Percentiles rank a stretch among this genome's conserved stretches.
Conservation (phyloP, 1,140 invertebrate species). For the Theocolax elegans region DNA sequence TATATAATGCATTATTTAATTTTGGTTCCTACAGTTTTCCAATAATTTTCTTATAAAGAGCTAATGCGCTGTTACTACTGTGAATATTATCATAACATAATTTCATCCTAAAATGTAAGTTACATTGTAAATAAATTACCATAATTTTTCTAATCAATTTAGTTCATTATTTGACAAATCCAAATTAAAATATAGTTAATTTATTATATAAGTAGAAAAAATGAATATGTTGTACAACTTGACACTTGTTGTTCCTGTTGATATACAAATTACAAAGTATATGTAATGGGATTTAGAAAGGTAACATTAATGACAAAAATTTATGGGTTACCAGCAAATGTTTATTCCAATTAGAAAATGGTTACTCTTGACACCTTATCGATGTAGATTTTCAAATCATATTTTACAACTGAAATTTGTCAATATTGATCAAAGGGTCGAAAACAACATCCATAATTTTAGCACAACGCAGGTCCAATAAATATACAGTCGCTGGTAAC, state of each 20-base stretch:
- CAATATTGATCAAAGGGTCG: background rate
- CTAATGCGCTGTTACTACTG: slow-evolving; percentile 32
- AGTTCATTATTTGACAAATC: background rate
- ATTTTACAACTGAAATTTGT: slow-evolving; percentile 4
- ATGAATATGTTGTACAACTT: no score
- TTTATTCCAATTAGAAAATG: slow-evolving; percentile 51
- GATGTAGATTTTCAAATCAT: slow-evolving; percentile 3
- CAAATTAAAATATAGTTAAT: background rate
- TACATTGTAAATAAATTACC: slow-evolving; percentile 45
- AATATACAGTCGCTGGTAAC: slow-evolving; percentile 35
- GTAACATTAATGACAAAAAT: slow-evolving; percentile 34
- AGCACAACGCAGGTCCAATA: background rate
- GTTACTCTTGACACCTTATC: background rate
- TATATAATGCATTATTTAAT: slow-evolving; percentile 35
- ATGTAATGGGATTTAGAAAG: background rate
- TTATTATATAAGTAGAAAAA: no score
- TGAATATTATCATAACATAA: slow-evolving; percentile 39
- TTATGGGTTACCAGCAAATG: slow-evolving; percentile 49
- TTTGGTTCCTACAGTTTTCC: slow-evolving; percentile 36
- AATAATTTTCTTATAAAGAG: slow-evolving; percentile 30
- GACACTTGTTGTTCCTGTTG: no score
- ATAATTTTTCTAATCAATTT: slow-evolving; percentile 39
- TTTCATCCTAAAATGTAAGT: slow-evolving; percentile 39
- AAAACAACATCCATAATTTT: background rate
- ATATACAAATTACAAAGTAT: background rate